Evolutionary conservation across 2,113 vertebrate species (phyloP), one percentile per base, ranked within the genome.

Genomic region (Calyptommatus sinebrachiatus): DNA sequence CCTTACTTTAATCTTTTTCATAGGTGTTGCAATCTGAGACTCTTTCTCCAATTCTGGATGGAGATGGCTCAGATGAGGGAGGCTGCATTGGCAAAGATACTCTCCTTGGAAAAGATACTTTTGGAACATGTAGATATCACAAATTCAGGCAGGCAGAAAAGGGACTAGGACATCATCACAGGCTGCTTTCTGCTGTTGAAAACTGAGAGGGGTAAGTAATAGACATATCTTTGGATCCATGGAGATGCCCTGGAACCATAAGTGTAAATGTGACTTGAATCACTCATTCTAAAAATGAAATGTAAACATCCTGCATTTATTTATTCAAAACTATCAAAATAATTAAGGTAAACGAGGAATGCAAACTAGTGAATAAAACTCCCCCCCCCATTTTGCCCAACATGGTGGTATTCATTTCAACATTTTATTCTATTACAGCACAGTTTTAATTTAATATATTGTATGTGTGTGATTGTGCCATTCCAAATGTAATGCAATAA

Each of bases 401-500:
- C 41, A 76, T 16, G 75, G 50, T 73, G 88, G 67, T 62, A 28
- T 4, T 78, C 35, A 62, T 87, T 82, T 75, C 50, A 78, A 74
- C 29, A 45, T 79, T 79, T 88, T 81, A 76, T 75, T 31, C 84
- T 91, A 85, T 88, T 82, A 70, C 1, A 53, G 41, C 29, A 1
- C 14, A 68, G 79, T 78, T 87, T 91, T 92, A 89, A 83, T 78
- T 87, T 46, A 18, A 80, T 73, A 61, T 80, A 79, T 61, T 66
- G 73, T 35, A 1, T 50, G 7, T 11, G 21, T 79, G 12, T 63
- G 10, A 60, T 1, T 86, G 1, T 83, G 10, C 84, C 81, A 71
- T 85, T 88, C 21, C 73, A 87, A 86, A 67, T 76, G 46, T 29
- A 78, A 46, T 80, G 78, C 82, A 85, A 89, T 78, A 75, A 8